phyloP scores from a whole-genome alignment of 2,797 vertebrate genomes.

The Poeciliopsis gracilis region DNA sequence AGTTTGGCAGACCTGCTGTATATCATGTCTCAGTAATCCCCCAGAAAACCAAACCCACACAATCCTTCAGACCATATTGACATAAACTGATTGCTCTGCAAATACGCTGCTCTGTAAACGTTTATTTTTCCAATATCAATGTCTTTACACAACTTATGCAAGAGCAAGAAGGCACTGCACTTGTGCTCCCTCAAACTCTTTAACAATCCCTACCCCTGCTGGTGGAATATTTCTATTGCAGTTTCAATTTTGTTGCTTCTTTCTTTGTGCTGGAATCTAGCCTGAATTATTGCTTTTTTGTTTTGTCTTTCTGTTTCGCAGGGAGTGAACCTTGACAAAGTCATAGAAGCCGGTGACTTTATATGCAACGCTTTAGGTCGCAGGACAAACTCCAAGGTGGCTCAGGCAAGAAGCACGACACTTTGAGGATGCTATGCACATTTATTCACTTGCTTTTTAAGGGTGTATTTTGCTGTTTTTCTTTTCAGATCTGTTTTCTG shows the following conservation, averaged over 20 bases:
- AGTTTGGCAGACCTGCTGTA: slow-evolving; percentile 20
- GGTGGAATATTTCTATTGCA: slow-evolving; percentile 57
- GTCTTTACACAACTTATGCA: slow-evolving; percentile 52
- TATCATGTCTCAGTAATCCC: slow-evolving; percentile 36
- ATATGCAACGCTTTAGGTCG: slow-evolving; percentile 88
- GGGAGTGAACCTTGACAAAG: slow-evolving; percentile 90
- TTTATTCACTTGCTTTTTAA: slow-evolving; percentile 21
- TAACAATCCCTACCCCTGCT: slow-evolving; percentile 80
- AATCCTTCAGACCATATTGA: slow-evolving; percentile 42
- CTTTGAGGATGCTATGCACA: slow-evolving; percentile 38
- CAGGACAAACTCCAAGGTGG: slow-evolving; percentile 92
- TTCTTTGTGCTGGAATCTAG: background rate
- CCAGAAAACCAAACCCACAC: slow-evolving; percentile 27
- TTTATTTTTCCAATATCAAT: slow-evolving; percentile 62
- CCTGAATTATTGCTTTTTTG: background rate
- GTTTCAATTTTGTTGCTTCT: slow-evolving; percentile 14
- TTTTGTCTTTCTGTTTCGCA: slow-evolving; percentile 56
- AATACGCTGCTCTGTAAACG: slow-evolving; percentile 48
- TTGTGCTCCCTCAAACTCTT: slow-evolving; percentile 43
- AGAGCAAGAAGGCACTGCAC: slow-evolving; percentile 19
- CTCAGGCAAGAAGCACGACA: slow-evolving; percentile 79
- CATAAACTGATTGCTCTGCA: slow-evolving; percentile 56
- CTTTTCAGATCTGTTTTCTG: slow-evolving; percentile 33
- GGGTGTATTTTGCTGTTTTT: slow-evolving; percentile 46
- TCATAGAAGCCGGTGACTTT: slow-evolving; percentile 90